These are phyloP conservation scores for Parnassius glacialis DNA, from an alignment of 2,888 invertebrate genomes.

Conservation along the genomic window DNA sequence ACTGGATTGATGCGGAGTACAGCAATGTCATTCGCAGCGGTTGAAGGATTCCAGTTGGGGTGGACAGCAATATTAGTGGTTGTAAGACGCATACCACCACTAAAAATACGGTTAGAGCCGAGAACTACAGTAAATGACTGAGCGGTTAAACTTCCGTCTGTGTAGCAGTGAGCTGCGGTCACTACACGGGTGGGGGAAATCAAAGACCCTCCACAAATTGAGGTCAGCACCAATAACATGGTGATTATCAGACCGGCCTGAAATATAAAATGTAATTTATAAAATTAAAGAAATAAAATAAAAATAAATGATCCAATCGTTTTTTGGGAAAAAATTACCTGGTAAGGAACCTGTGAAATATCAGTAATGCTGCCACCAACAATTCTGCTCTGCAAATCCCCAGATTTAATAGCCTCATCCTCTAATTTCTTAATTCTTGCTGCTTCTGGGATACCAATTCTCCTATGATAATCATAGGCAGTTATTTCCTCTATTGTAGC, in stretches of 20 bases:
- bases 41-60: slow-evolving; percentile 42
- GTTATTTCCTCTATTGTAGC: slow-evolving; percentile 33
- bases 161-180: slow-evolving; percentile 54
- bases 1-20: slow-evolving; percentile 38
- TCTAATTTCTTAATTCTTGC: slow-evolving; percentile 42
- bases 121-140: slow-evolving; percentile 46
- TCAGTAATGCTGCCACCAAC: slow-evolving; percentile 32
- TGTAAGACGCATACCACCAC: slow-evolving; percentile 42
- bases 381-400: slow-evolving; percentile 3
- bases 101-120: slow-evolving; percentile 51
- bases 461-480: slow-evolving; percentile 46
- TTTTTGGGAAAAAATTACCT: slow-evolving; percentile 38
- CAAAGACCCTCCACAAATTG: slow-evolving; percentile 46
- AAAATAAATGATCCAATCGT: too few relatives aligned
- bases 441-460: slow-evolving; percentile 49
- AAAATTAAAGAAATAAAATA: not conserved
- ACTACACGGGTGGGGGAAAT: slow-evolving; percentile 39
- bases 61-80: slow-evolving; percentile 35
- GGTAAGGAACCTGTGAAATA: slow-evolving; percentile 50
- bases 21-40: slow-evolving; percentile 47
- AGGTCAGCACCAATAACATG: slow-evolving; percentile 12
- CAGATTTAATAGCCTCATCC: slow-evolving; percentile 31
- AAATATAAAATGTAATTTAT: not conserved
- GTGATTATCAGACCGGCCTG: slow-evolving; percentile 16
- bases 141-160: slow-evolving; percentile 43